Evolutionary conservation across 2,888 invertebrate species (phyloP).

Genomic region (Brachyopa scutellaris): DNA sequence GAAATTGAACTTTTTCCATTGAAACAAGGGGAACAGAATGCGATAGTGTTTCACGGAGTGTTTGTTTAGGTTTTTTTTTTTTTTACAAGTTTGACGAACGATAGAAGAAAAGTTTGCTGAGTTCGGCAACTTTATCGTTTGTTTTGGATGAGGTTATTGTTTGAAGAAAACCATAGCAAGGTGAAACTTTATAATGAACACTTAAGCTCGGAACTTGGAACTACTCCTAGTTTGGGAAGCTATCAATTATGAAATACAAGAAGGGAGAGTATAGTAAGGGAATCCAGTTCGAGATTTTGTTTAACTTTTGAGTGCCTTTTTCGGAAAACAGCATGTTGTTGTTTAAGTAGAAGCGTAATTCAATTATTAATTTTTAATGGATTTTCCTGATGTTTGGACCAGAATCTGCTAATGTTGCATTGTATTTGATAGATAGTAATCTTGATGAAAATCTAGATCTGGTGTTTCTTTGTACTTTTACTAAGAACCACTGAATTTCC

Average conservation of each 20-base stretch:
- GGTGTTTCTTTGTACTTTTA: no score
- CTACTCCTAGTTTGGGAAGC: not conserved
- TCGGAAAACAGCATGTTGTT: not conserved
- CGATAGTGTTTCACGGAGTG: not conserved
- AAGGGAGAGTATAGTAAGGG: not conserved
- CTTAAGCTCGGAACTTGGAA: not conserved
- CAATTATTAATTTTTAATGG: no score
- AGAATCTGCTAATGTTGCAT: no score
- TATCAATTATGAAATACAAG: not conserved
- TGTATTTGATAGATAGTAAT: no score
- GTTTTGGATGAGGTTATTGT: not conserved
- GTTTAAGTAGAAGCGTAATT: no score
- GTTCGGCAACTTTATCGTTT: no score
- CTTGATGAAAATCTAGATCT: no score
- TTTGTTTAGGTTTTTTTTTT: not conserved
- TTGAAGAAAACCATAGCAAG: not conserved
- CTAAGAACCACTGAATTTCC: no score
- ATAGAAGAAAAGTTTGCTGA: no score
- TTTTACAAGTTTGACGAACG: not conserved
- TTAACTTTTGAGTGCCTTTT: not conserved
- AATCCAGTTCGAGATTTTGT: not conserved
- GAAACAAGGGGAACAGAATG: not conserved
- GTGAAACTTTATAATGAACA: not conserved
- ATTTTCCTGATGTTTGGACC: no score
- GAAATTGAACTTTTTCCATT: slow-evolving; percentile 7